phyloP scores from a whole-genome alignment of 2,888 invertebrate genomes.

The Lydus trimaculatus region DNA sequence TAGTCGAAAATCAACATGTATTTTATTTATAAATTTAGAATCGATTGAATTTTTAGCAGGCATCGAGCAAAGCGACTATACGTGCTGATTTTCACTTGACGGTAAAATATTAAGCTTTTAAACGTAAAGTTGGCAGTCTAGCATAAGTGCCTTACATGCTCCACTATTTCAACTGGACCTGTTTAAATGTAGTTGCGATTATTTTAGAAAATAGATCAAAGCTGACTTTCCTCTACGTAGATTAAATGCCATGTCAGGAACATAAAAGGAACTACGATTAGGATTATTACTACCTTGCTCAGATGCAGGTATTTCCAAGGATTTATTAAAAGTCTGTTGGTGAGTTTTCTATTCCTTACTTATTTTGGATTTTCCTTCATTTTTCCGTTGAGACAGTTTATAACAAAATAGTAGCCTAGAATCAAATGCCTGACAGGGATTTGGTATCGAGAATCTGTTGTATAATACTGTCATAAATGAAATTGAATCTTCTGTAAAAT shows the following conservation, averaged over 20 bases:
- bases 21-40: neutral
- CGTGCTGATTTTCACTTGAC: neutral
- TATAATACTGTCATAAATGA: neutral
- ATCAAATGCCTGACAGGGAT: neutral
- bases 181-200: no score
- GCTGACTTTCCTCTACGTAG: neutral
- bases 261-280: neutral
- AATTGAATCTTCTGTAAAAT: neutral
- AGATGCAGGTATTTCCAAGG: neutral
- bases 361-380: neutral
- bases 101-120: neutral
- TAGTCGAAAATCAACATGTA: neutral
- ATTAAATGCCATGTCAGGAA: neutral
- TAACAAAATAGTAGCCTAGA: neutral
- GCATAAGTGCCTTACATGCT: neutral
- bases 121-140: neutral
- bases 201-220: neutral
- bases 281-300: neutral
- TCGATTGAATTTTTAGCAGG: neutral
- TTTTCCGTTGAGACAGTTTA: neutral
- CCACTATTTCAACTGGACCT: no score
- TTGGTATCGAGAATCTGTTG: neutral
- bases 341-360: neutral
- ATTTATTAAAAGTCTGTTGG: neutral
- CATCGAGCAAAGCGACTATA: neutral